These are phyloP conservation scores for Helleia helle DNA, from an alignment of 2,888 invertebrate species.

Conservation along the genomic window DNA sequence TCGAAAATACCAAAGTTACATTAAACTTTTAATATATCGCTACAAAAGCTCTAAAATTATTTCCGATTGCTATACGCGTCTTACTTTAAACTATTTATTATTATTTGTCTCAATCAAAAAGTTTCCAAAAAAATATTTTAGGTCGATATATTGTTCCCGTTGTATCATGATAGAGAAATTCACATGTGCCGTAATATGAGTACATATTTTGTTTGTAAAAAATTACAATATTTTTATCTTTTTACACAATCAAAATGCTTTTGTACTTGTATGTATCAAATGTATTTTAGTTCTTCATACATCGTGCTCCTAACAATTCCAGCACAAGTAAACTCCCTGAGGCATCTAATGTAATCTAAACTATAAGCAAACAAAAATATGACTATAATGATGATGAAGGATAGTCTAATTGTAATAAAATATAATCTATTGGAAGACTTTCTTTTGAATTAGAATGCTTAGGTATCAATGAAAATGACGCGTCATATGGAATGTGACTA, in stretches of 20 bases:
- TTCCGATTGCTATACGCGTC: slow-evolving; percentile 5
- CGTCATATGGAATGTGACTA: slow-evolving; percentile 41
- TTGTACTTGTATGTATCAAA: no score
- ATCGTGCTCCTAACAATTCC: no score
- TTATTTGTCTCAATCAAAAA: slow-evolving; percentile 33
- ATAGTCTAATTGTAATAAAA: slow-evolving; percentile 25
- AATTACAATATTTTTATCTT: no score
- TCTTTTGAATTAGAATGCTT: slow-evolving; percentile 43
- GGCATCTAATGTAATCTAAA: not conserved
- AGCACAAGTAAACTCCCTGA: not conserved
- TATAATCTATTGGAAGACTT: slow-evolving; percentile 70
- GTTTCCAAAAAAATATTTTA: slow-evolving; percentile 50
- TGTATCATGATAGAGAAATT: slow-evolving; percentile 21
- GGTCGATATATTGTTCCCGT: slow-evolving; percentile 59
- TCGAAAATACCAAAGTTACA: slow-evolving; percentile 67
- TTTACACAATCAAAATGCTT: no score
- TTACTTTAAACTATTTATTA: slow-evolving; percentile 26
- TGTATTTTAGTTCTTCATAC: no score
- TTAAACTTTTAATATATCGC: slow-evolving; percentile 27
- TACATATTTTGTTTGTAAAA: no score
- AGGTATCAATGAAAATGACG: slow-evolving; percentile 26
- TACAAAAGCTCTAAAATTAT: slow-evolving; percentile 45
- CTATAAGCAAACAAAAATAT: not conserved
- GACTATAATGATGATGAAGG: slow-evolving; percentile 2
- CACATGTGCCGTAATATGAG: slow-evolving; percentile 16